Evolutionary conservation across 2,113 vertebrate genomes (phyloP).

Genomic region (Calidris pugnax): DNA sequence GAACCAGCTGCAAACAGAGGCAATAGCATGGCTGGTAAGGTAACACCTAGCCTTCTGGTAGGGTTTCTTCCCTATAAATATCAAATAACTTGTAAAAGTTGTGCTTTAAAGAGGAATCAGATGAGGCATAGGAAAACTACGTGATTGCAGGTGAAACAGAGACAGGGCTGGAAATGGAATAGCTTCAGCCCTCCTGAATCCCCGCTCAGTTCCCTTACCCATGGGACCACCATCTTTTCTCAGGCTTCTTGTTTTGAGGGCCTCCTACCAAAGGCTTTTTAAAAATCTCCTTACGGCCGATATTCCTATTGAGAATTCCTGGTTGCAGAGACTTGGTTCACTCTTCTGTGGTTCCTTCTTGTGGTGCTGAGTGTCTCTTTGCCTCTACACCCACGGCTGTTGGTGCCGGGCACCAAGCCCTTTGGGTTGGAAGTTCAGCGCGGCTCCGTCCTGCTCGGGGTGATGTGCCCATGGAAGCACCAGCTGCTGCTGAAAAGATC

Average conservation of each 20-base stretch:
- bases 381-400: neutral
- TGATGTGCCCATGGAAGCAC: constrained; percentile 31
- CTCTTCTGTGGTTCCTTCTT: neutral
- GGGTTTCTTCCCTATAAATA: neutral
- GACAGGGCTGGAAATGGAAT: neutral
- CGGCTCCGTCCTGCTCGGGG: neutral
- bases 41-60: neutral
- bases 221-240: neutral
- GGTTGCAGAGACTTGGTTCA: neutral
- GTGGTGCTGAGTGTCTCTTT: neutral
- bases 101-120: neutral
- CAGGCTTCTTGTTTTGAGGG: neutral
- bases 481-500: constrained; percentile 43
- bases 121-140: neutral
- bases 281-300: neutral
- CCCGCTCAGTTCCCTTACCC: rapidly evolving
- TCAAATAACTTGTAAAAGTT: neutral
- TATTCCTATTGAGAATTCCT: neutral
- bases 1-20: neutral
- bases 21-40: neutral
- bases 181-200: neutral
- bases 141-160: neutral
- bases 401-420: neutral
- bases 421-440: neutral
- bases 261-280: neutral